Conservation (phyloP, 2,797 vertebrate species). For the Sorex maritimensis region DNA sequence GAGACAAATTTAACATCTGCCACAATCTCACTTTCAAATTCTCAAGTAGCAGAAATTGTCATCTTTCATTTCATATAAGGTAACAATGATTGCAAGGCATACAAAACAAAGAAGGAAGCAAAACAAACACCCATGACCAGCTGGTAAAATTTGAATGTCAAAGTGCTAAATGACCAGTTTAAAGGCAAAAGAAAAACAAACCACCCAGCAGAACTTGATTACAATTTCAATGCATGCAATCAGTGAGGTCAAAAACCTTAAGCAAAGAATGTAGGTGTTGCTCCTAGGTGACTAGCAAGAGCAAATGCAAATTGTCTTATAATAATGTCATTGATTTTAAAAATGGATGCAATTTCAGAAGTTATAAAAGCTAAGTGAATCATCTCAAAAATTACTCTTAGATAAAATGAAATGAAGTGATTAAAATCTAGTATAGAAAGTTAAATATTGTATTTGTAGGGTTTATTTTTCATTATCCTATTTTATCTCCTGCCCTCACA, state of each 20-base stretch:
- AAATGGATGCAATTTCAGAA: not conserved
- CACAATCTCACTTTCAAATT: not conserved
- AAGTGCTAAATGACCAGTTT: not conserved
- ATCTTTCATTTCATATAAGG: not conserved
- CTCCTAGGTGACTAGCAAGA: not conserved
- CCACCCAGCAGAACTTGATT: not conserved
- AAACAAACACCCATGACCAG: not conserved
- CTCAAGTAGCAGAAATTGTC: not conserved
- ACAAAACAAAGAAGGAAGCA: not conserved
- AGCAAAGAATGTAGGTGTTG: not conserved
- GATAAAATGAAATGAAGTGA: not conserved
- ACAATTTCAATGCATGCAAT: not conserved
- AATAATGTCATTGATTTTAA: not conserved
- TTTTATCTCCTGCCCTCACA: not conserved
- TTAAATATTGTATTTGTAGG: not conserved
- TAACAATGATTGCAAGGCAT: not conserved
- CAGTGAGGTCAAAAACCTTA: not conserved
- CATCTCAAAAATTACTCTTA: not conserved
- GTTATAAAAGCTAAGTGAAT: not conserved
- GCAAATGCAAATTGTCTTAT: not conserved
- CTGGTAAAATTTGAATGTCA: not conserved
- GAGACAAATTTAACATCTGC: not conserved
- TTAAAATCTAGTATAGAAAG: constrained; percentile 19
- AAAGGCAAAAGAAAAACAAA: not conserved
- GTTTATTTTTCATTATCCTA: constrained; percentile 12